Percentiles rank a stretch among this genome's conserved stretches.
Evolutionary conservation across 2,797 vertebrate genomes (phyloP).

Genomic region (Chiroxiphia lanceolata): DNA sequence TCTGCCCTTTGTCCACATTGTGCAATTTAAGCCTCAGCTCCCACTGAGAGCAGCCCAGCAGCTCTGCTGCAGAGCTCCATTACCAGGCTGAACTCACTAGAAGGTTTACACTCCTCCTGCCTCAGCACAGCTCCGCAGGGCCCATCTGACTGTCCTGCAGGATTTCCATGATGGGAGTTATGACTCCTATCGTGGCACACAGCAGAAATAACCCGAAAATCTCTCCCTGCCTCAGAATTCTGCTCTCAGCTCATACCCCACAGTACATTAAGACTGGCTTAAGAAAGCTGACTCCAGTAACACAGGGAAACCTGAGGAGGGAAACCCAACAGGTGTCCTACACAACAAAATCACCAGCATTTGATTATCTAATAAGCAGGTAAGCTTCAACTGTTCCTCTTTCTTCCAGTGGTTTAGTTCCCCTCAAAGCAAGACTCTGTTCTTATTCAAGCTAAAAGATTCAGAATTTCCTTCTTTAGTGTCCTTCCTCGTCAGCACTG

Average conservation of each 20-base stretch:
- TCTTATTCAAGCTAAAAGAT: background rate
- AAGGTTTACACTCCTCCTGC: background rate
- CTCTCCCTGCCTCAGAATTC: background rate
- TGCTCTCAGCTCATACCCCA: background rate
- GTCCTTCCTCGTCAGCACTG: background rate
- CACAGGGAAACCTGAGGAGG: background rate
- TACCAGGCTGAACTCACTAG: background rate
- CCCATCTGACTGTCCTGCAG: background rate
- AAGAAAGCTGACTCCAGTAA: background rate
- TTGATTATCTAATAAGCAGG: background rate
- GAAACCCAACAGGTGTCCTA: background rate
- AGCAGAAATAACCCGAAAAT: background rate
- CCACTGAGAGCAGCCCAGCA: too few relatives aligned
- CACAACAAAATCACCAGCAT: background rate
- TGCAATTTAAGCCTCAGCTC: background rate
- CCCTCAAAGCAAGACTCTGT: background rate
- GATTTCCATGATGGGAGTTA: background rate
- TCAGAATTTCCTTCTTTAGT: background rate
- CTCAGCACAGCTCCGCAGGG: background rate
- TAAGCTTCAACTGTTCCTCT: background rate
- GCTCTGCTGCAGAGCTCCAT: background rate
- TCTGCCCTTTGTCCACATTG: background rate
- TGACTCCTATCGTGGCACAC: background rate
- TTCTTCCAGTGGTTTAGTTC: background rate
- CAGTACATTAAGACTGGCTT: background rate